Conservation (phyloP, 2,888 invertebrate species). For the Heliconius sara region DNA sequence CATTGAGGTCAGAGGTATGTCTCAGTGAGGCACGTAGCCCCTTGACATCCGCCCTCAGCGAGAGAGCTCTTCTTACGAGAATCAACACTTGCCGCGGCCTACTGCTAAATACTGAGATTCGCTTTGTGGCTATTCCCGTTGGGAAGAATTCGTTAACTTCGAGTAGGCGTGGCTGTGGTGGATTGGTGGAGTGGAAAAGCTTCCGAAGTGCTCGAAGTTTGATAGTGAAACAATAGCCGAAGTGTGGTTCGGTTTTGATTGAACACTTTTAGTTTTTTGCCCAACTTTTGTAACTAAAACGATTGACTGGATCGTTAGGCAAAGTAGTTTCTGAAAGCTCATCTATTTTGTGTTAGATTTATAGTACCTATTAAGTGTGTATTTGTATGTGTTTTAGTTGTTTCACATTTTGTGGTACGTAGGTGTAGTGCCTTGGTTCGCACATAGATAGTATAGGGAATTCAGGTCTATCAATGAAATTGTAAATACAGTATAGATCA, state of each 20-base stretch:
- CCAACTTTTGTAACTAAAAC: conserved; percentile 22
- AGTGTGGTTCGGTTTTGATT: conserved; percentile 26
- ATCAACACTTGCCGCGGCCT: conserved; percentile 56
- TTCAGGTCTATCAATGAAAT: background rate
- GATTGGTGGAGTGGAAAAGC: conserved; percentile 38
- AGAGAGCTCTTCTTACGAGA: conserved; percentile 54
- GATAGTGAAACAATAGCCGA: conserved; percentile 38
- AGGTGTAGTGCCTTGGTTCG: background rate
- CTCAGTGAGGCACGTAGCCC: conserved; percentile 53
- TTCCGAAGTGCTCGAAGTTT: conserved; percentile 39
- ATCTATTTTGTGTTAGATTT: conserved; percentile 14
- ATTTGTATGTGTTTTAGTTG: conserved; percentile 2
- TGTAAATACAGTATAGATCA: background rate
- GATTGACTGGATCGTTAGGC: conserved; percentile 21
- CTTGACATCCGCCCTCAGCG: conserved; percentile 57
- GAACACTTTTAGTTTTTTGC: conserved; percentile 23
- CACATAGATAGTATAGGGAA: background rate
- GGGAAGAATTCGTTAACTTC: conserved; percentile 42
- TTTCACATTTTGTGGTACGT: background rate
- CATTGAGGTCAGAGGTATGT: conserved; percentile 51
- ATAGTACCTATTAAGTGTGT: background rate
- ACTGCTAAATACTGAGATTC: conserved; percentile 49
- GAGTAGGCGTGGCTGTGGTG: conserved; percentile 26
- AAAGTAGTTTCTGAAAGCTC: conserved; percentile 25
- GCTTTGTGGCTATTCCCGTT: conserved; percentile 42